A percentile compares a stretch with the other conserved stretches of the same genome.
These are phyloP conservation scores for Amblyraja radiata DNA, from an alignment of 2,797 vertebrate species.

Conservation along the genomic window DNA sequence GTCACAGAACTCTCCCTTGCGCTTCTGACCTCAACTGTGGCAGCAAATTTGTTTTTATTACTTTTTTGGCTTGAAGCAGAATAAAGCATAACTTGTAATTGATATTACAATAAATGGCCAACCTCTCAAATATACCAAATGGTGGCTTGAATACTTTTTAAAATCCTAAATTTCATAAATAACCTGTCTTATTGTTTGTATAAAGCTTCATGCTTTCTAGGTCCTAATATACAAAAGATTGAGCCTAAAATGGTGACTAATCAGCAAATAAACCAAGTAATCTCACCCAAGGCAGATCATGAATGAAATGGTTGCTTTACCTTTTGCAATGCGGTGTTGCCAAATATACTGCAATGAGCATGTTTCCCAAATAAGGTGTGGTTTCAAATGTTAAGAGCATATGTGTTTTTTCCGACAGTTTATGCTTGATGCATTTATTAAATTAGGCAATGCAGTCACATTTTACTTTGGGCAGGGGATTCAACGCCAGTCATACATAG, in stretches of 20 bases:
- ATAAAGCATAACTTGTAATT: not conserved
- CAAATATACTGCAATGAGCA: not conserved
- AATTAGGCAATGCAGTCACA: not conserved
- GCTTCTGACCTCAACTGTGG: not conserved
- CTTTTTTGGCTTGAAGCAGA: too few relatives aligned
- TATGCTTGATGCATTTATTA: not conserved
- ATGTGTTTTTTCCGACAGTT: not conserved
- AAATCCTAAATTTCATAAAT: not conserved
- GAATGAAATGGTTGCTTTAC: not conserved
- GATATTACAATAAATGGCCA: constrained; percentile 30
- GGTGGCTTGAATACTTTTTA: not conserved
- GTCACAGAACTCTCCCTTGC: not conserved
- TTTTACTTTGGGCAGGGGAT: not conserved
- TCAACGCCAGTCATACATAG: not conserved
- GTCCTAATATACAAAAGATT: not conserved
- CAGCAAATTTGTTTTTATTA: not conserved
- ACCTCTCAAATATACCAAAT: not conserved
- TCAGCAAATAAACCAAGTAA: not conserved
- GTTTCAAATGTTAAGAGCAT: not conserved
- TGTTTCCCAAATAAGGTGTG: not conserved
- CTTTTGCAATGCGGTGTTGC: not conserved
- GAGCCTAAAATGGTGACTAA: not conserved
- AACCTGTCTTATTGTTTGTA: not conserved
- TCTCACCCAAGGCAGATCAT: not conserved
- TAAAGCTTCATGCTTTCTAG: not conserved